Conservation (phyloP, 2,797 vertebrate genomes). For the Melanotaenia pygmaea region DNA sequence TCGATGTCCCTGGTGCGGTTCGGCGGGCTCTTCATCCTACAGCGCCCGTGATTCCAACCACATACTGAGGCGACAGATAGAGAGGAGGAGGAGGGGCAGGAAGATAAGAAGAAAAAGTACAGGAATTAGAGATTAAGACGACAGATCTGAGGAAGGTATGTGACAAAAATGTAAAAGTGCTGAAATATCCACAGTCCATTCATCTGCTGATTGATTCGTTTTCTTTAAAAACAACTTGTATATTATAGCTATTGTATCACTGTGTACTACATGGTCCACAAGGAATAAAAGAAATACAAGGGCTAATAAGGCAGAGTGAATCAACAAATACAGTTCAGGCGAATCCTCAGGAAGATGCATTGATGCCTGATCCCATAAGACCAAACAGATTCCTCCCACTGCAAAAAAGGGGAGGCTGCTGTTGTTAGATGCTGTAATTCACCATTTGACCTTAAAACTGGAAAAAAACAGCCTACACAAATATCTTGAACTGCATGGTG, state of each 20-base stretch:
- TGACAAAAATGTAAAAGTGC: not conserved
- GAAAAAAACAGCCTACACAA: slow-evolving; percentile 3
- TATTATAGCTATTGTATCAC: not conserved
- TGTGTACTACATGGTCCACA: not conserved
- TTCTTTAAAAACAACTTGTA: not conserved
- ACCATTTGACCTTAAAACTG: slow-evolving; percentile 2
- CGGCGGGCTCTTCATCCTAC: slow-evolving; percentile 86
- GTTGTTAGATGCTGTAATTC: slow-evolving; percentile 13
- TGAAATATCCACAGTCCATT: not conserved
- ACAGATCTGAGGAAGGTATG: not conserved
- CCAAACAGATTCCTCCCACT: slow-evolving; percentile 8
- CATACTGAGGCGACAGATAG: slow-evolving; percentile 80
- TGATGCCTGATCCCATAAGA: slow-evolving; percentile 2
- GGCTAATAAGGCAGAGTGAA: slow-evolving; percentile 23
- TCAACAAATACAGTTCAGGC: slow-evolving; percentile 21
- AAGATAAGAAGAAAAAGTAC: not conserved
- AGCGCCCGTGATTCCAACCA: slow-evolving; percentile 82
- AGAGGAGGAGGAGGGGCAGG: slow-evolving; percentile 12
- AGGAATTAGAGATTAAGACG: slow-evolving; percentile 11
- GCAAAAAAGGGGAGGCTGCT: slow-evolving; percentile 1
- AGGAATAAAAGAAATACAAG: slow-evolving; percentile 17
- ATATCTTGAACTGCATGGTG: not conserved
- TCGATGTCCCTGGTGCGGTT: slow-evolving; percentile 96
- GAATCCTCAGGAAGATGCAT: slow-evolving; percentile 7
- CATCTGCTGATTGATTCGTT: not conserved